Evolutionary conservation across 2,888 invertebrate species (phyloP).

Genomic region (Lasioglossum morio): DNA sequence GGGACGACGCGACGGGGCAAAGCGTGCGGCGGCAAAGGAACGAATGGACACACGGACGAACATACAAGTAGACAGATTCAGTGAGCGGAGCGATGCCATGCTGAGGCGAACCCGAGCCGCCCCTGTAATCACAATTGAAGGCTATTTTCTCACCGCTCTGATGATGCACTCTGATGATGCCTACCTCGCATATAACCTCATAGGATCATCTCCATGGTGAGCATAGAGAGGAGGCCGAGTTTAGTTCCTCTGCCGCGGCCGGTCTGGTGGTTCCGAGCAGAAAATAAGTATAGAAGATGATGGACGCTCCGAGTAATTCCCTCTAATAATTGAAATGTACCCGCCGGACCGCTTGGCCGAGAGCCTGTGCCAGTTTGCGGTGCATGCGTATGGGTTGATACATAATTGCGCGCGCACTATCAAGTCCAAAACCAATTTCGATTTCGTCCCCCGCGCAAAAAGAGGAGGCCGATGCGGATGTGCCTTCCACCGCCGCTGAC

Average conservation of each 20-base stretch:
- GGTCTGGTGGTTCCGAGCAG: constrained; percentile 80
- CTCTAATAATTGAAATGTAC: constrained; percentile 85
- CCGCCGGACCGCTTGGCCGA: constrained; percentile 76
- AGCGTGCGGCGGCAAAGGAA: constrained; percentile 49
- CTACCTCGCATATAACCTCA: constrained; percentile 79
- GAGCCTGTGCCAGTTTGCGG: constrained; percentile 71
- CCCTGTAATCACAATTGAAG: constrained; percentile 85
- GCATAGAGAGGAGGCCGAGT: constrained; percentile 66
- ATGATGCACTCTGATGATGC: constrained; percentile 84
- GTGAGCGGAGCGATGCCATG: constrained; percentile 71
- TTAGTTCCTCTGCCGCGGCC: constrained; percentile 61
- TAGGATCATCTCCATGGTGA: constrained; percentile 80
- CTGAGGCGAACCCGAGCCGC: constrained; percentile 81
- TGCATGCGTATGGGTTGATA: constrained; percentile 70
- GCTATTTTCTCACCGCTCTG: constrained; percentile 85
- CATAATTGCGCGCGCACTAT: constrained; percentile 70
- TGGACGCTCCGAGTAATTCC: constrained; percentile 84
- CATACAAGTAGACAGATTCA: constrained; percentile 71
- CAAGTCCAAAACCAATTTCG: constrained; percentile 71
- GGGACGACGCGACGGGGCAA: constrained; percentile 18
- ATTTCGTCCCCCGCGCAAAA: constrained; percentile 64
- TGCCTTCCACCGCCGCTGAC: constrained; percentile 3
- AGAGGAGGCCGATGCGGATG: constrained; percentile 29
- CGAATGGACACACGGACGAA: constrained; percentile 61
- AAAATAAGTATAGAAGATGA: constrained; percentile 85